A percentile compares a stretch with the other conserved stretches of the same genome.
Conservation (phyloP, 2,113 vertebrate genomes). For the Gorsachius goisagi region DNA sequence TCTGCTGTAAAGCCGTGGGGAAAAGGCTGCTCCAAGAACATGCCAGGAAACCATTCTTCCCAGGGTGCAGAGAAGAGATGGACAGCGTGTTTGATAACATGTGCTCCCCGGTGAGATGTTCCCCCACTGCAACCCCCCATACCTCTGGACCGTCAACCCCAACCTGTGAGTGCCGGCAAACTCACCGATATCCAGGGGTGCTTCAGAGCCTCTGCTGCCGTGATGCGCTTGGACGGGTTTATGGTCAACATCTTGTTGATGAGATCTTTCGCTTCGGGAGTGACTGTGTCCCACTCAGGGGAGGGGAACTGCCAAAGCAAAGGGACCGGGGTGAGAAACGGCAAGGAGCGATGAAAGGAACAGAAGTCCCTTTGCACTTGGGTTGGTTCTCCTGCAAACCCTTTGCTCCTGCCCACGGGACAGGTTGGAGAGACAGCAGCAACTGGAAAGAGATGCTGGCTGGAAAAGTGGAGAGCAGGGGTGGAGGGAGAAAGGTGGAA, state of each 20-base stretch:
- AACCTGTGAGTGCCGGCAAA: neutral
- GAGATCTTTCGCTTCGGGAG: slow-evolving; percentile 94
- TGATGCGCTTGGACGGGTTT: slow-evolving; percentile 92
- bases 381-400: neutral
- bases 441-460: neutral
- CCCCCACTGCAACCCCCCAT: neutral
- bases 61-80: neutral
- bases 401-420: neutral
- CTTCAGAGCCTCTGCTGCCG: slow-evolving; percentile 89
- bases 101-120: neutral
- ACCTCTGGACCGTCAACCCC: neutral
- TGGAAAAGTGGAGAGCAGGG: neutral
- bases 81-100: neutral
- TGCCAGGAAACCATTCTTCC: neutral
- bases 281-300: slow-evolving; percentile 96
- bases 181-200: slow-evolving; percentile 97
- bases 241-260: slow-evolving; percentile 98
- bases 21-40: neutral
- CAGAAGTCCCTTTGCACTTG: neutral
- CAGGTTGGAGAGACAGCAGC: neutral
- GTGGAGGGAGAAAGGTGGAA: neutral
- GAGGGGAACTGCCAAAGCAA: slow-evolving; percentile 88
- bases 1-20: neutral
- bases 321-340: neutral
- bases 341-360: neutral